Percentiles rank a stretch among this genome's conserved stretches.
Conservation (phyloP, 2,888 invertebrate genomes). For the Laspeyria flexula region DNA sequence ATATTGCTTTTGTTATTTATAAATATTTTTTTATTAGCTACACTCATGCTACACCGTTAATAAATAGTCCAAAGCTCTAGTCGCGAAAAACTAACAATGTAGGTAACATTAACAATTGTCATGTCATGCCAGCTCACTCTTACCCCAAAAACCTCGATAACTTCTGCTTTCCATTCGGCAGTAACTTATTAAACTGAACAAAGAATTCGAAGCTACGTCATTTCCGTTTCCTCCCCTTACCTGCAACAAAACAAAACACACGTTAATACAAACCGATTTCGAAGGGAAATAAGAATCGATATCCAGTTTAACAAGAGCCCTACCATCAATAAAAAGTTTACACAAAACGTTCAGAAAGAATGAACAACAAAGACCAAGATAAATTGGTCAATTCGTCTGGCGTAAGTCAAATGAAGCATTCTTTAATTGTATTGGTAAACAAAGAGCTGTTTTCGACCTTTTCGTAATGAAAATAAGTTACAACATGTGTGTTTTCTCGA, state of each 20-base stretch:
- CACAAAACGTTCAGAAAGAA: constrained; percentile 22
- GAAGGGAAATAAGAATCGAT: constrained; percentile 48
- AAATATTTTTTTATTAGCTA: too few relatives aligned
- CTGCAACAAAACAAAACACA: constrained; percentile 71
- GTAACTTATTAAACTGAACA: constrained; percentile 16
- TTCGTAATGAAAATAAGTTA: constrained; percentile 50
- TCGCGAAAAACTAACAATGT: background rate
- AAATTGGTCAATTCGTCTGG: constrained; percentile 31
- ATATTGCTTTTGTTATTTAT: too few relatives aligned
- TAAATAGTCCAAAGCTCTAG: too few relatives aligned
- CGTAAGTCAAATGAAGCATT: constrained; percentile 49
- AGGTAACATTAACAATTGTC: background rate
- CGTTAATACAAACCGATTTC: constrained; percentile 60
- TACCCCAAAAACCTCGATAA: background rate
- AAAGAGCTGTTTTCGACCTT: constrained; percentile 37
- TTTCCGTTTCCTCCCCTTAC: constrained; percentile 60
- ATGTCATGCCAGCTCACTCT: background rate
- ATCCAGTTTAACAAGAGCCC: constrained; percentile 42
- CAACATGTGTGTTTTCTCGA: constrained; percentile 23
- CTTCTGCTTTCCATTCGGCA: background rate
- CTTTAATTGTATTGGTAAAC: constrained; percentile 52
- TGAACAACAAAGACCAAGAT: constrained; percentile 30
- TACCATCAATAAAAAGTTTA: constrained; percentile 26
- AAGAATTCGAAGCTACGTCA: constrained; percentile 36
- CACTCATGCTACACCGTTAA: too few relatives aligned